Percentiles rank a stretch among this genome's conserved stretches.
phyloP scores from a whole-genome alignment of 2,797 vertebrate species.

The Pantherophis vulpinus region DNA sequence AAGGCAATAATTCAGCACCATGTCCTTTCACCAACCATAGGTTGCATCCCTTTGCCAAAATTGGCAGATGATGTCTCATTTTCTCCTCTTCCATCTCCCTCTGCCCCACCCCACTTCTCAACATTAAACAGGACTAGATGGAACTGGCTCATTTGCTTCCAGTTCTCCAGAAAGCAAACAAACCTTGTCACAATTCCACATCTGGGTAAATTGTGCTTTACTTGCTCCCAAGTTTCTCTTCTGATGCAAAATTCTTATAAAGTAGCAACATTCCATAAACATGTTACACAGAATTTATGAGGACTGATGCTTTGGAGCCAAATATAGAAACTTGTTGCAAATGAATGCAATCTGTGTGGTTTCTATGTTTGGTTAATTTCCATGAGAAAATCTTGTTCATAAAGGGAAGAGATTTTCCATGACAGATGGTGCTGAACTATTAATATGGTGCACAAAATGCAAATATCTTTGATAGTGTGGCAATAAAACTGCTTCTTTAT shows the following conservation, averaged over 20 bases:
- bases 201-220: conserved; percentile 33
- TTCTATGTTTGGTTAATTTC: conserved; percentile 64
- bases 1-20: not conserved
- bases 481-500: conserved; percentile 72
- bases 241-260: not conserved
- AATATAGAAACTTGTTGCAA: conserved; percentile 46
- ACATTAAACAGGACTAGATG: conserved; percentile 38
- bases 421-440: conserved; percentile 65
- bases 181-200: not conserved
- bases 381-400: conserved; percentile 55
- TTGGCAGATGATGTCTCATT: not conserved
- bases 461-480: conserved; percentile 65
- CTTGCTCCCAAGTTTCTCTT: not conserved
- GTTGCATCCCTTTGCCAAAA: not conserved
- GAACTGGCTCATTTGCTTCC: conserved; percentile 1
- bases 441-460: conserved; percentile 52
- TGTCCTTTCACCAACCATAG: not conserved
- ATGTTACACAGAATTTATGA: conserved; percentile 26
- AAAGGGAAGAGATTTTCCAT: conserved; percentile 65
- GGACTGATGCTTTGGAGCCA: not conserved
- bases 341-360: conserved; percentile 59
- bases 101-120: conserved; percentile 25
- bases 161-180: conserved; percentile 6
- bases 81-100: not conserved
- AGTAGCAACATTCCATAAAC: conserved; percentile 55